A percentile compares a stretch with the other conserved stretches of the same genome.
phyloP scores from a whole-genome alignment of 1,140 invertebrate species.

The Leptinotarsa defecta region DNA sequence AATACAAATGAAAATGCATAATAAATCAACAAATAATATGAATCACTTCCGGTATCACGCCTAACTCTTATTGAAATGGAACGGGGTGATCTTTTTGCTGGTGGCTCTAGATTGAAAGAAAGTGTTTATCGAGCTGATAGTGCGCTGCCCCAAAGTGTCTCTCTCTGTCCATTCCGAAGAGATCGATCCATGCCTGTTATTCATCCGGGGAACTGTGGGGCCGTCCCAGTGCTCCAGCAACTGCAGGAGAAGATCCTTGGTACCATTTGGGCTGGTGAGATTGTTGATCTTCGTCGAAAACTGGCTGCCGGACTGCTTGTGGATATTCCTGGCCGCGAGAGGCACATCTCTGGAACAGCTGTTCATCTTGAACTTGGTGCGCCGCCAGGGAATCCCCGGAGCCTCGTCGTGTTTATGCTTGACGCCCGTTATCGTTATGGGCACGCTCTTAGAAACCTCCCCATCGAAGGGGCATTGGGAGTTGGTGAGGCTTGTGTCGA shows the following conservation, averaged over 20 bases:
- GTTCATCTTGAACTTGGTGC: slow-evolving; percentile 65
- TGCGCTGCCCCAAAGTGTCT: slow-evolving; percentile 61
- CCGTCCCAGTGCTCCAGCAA: slow-evolving; percentile 60
- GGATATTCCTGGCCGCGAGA: slow-evolving; percentile 56
- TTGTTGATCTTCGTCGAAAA: slow-evolving; percentile 17
- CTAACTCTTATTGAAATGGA: slow-evolving; percentile 45
- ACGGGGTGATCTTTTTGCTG: slow-evolving; percentile 55
- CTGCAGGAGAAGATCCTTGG: slow-evolving; percentile 35
- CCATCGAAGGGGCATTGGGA: slow-evolving; percentile 8
- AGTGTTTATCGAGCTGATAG: slow-evolving; percentile 70
- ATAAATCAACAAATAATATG: not conserved
- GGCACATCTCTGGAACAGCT: slow-evolving; percentile 68
- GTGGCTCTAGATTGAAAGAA: slow-evolving; percentile 69
- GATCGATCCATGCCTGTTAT: slow-evolving; percentile 61
- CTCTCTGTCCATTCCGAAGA: slow-evolving; percentile 63
- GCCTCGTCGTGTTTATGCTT: slow-evolving; percentile 24
- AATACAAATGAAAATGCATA: slow-evolving; percentile 14
- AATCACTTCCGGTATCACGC: not conserved
- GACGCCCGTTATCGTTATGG: slow-evolving; percentile 11
- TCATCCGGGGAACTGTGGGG: slow-evolving; percentile 61
- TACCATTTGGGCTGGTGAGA: slow-evolving; percentile 28
- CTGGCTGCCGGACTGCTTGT: slow-evolving; percentile 31
- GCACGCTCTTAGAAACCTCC: slow-evolving; percentile 56
- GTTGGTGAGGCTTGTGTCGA: slow-evolving; percentile 63
- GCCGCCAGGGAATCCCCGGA: slow-evolving; percentile 60